Evolutionary conservation across 2,797 vertebrate species (phyloP).

Genomic region (Argentina silus): DNA sequence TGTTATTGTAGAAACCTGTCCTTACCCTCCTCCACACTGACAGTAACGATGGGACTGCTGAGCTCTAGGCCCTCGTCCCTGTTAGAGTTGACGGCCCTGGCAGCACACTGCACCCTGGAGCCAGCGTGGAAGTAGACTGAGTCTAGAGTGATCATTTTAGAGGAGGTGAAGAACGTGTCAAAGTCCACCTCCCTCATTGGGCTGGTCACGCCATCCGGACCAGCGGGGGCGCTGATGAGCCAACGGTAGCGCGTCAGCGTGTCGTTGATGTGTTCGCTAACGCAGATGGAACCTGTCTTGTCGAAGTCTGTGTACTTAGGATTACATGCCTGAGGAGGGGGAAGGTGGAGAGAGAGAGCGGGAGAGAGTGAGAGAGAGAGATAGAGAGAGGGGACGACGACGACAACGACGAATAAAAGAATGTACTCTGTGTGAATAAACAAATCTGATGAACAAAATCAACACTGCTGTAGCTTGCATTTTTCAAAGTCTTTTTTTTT

Average conservation of each 20-base stretch:
- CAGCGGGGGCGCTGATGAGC: conserved; percentile 88
- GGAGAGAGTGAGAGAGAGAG: conserved; percentile 10
- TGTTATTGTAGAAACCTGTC: neutral
- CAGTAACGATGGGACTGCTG: conserved; percentile 81
- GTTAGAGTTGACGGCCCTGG: conserved; percentile 87
- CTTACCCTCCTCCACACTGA: conserved; percentile 87
- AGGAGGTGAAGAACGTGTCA: conserved; percentile 96
- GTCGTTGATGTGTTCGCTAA: conserved; percentile 89
- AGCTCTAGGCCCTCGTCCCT: conserved; percentile 91
- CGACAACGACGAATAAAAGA: neutral
- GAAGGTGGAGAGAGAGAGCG: neutral
- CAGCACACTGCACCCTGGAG: conserved; percentile 89
- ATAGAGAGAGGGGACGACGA: neutral
- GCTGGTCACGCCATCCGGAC: conserved; percentile 88
- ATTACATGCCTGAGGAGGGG: conserved; percentile 85
- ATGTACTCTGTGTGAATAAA: neutral
- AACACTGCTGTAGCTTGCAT: neutral
- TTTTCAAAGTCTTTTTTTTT: neutral
- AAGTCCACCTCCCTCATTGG: conserved; percentile 93
- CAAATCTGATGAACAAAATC: neutral
- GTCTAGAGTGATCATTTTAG: conserved; percentile 90
- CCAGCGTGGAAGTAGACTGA: conserved; percentile 94
- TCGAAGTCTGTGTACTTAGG: conserved; percentile 90
- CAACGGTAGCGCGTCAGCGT: conserved; percentile 91
- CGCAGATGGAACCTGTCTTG: conserved; percentile 91